Evolutionary conservation across 2,797 vertebrate genomes (phyloP), one percentile per base, ranked within the genome.

Genomic region (Gobionotothen gibberifrons): DNA sequence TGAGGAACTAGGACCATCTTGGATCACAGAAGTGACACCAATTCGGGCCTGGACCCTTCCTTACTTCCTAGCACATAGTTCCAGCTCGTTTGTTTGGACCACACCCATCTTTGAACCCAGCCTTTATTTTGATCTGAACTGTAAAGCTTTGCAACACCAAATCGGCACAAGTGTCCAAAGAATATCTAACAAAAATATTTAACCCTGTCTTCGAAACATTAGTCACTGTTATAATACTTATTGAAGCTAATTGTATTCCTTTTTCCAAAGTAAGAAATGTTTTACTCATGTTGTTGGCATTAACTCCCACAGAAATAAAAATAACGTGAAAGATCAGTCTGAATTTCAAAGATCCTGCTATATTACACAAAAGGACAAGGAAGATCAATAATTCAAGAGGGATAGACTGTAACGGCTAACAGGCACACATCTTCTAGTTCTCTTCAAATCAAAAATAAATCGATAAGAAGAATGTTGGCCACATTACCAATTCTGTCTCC

Each of bases 351-450:
- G 52, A 73, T 64, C 76, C 77, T 72, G 79, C 66, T 49, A 49
- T 56, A 64, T 70, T 54, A 53, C 72, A 78, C 43, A 74, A 79
- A 71, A 79, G 79, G 72, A 78, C 64, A 13, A 48, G 42, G n/a
- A 36, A 6, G 80, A 88, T 91, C 90, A 90, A 86, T 86, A 91
- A 88, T 89, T 85, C 67, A 89, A 43, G 65, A 65, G 69, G 66
- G 72, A 59, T 51, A 57, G 62, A 69, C 52, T 67, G 74, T 65
- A 76, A 66, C 29, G 6, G 75, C 66, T 32, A 76, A 66, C 73
- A 68, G 46, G 54, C 57, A 51, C 76, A 77, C 49, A 64, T 74
- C 69, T 59, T 76, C 56, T 42, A 39, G 67, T 74, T 82, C 76
- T 87, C 82, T 76, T 82, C 69, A 74, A 74, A 86, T 84, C 80